phyloP scores from a whole-genome alignment of 2,113 vertebrate species.

The Hippocampus barbouri region DNA sequence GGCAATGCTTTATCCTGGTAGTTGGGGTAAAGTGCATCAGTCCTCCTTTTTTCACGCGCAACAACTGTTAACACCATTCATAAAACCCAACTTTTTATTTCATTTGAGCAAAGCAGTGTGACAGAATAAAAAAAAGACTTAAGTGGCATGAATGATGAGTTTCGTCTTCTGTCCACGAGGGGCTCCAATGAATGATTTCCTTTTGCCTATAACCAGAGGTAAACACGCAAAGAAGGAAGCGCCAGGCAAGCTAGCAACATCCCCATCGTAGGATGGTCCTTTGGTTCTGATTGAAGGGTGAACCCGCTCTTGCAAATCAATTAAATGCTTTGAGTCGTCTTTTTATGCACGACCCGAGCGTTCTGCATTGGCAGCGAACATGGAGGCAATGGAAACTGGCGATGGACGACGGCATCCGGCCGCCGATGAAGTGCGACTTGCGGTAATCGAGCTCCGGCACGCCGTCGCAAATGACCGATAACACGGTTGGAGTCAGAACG shows the following conservation, averaged over 20 bases:
- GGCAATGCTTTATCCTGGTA: too few relatives aligned
- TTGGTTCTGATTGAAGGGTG: not conserved
- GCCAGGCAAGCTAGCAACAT: not conserved
- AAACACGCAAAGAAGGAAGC: constrained; percentile 27
- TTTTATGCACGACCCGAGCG: not conserved
- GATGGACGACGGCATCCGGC: constrained; percentile 25
- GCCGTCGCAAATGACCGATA: not conserved
- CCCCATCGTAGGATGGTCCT: not conserved
- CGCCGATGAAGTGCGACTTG: constrained; percentile 41
- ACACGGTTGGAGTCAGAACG: not conserved
- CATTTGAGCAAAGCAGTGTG: too few relatives aligned
- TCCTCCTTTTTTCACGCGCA: too few relatives aligned
- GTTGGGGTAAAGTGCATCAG: too few relatives aligned
- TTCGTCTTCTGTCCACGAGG: not conserved
- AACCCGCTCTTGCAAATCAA: not conserved
- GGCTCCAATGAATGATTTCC: not conserved
- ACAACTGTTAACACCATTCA: too few relatives aligned
- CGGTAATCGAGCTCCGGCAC: constrained; percentile 38
- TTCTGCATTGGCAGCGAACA: constrained; percentile 20
- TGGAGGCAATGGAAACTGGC: constrained; percentile 45
- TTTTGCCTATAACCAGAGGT: not conserved
- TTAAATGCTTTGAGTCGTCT: not conserved
- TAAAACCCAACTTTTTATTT: too few relatives aligned
- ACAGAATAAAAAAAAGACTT: too few relatives aligned
- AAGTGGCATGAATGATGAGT: too few relatives aligned